phyloP scores from a whole-genome alignment of 2,113 vertebrate genomes.

The Panurus biarmicus region DNA sequence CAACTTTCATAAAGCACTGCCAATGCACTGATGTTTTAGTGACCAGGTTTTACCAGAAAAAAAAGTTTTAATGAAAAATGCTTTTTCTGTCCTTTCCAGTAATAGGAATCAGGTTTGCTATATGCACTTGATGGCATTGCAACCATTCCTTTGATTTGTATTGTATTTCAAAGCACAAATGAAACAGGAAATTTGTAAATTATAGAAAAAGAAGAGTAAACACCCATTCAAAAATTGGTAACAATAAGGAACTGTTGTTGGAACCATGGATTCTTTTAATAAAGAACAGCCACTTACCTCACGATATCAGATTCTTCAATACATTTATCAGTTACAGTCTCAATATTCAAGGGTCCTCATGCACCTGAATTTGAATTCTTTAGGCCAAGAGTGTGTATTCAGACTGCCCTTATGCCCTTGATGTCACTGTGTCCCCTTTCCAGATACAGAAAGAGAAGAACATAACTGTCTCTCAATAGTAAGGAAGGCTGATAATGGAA shows the following conservation, averaged over 20 bases:
- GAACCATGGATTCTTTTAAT: background rate
- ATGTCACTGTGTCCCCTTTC: constrained; percentile 43
- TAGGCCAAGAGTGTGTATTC: constrained; percentile 37
- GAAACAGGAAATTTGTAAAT: background rate
- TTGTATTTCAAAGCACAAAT: background rate
- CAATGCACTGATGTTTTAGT: background rate
- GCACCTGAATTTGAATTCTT: constrained; percentile 43
- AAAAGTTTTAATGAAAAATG: background rate
- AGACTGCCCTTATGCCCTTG: constrained; percentile 46
- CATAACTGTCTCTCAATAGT: constrained; percentile 38
- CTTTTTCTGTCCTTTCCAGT: background rate
- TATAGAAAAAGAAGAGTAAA: background rate
- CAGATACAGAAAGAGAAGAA: constrained; percentile 60
- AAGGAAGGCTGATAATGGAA: constrained; percentile 5
- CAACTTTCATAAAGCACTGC: background rate
- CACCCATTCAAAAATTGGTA: background rate
- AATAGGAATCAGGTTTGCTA: background rate
- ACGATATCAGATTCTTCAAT: background rate
- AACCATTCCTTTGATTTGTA: background rate
- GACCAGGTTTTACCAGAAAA: background rate
- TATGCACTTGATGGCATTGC: background rate
- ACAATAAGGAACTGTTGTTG: background rate
- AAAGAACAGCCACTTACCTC: constrained; percentile 36
- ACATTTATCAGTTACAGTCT: background rate
- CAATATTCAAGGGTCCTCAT: constrained; percentile 28